Evolutionary conservation across 2,113 vertebrate genomes (phyloP).

Genomic region (Tautogolabrus adspersus): DNA sequence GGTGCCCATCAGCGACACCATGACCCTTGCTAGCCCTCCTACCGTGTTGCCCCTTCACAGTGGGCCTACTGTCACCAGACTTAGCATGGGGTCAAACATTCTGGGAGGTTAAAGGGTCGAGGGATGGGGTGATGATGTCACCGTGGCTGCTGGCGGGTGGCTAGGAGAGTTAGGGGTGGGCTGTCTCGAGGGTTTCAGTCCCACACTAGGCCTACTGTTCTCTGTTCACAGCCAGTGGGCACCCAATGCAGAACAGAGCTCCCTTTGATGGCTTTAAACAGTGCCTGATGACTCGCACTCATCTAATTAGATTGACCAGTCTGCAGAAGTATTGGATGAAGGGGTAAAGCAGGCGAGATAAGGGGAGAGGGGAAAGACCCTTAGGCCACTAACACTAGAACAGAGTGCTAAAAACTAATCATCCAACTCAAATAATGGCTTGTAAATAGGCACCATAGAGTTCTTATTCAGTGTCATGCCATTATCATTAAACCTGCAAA

Average conservation of each 20-base stretch:
- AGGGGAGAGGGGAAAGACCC: slow-evolving; percentile 54
- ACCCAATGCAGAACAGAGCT: slow-evolving; percentile 75
- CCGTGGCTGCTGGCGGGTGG: slow-evolving; percentile 61
- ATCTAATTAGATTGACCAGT: slow-evolving; percentile 80
- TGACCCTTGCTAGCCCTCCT: slow-evolving; percentile 68
- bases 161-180: slow-evolving; percentile 49
- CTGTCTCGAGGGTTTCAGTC: slow-evolving; percentile 62
- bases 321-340: slow-evolving; percentile 60
- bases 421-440: slow-evolving; percentile 29
- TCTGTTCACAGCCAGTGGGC: slow-evolving; percentile 76
- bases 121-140: slow-evolving; percentile 82
- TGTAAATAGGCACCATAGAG: slow-evolving; percentile 40
- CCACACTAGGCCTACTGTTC: slow-evolving; percentile 79
- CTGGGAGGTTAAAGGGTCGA: slow-evolving; percentile 72
- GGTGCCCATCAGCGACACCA: slow-evolving; percentile 62
- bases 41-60: slow-evolving; percentile 60
- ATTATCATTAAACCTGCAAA: slow-evolving; percentile 34
- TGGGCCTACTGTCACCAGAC: slow-evolving; percentile 75
- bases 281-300: slow-evolving; percentile 79
- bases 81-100: slow-evolving; percentile 72
- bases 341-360: slow-evolving; percentile 42
- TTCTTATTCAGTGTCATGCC: slow-evolving; percentile 9
- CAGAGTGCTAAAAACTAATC: slow-evolving; percentile 42
- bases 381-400: slow-evolving; percentile 38
- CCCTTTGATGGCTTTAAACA: slow-evolving; percentile 84